phyloP scores from a whole-genome alignment of 2,888 invertebrate species.

The Sinelater perroti region DNA sequence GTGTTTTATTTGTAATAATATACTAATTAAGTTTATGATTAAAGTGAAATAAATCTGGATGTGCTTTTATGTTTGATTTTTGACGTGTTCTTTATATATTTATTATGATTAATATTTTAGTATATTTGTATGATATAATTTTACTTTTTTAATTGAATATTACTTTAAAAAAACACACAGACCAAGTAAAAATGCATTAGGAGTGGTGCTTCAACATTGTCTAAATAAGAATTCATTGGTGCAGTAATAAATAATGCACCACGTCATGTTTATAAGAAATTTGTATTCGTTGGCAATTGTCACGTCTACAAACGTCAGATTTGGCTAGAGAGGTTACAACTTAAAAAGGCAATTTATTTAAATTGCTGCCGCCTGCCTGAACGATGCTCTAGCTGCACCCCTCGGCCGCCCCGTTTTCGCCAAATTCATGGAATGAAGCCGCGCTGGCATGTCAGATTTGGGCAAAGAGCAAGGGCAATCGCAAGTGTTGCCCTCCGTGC shows the following conservation, averaged over 20 bases:
- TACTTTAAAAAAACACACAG: not conserved
- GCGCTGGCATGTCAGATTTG: slow-evolving; percentile 41
- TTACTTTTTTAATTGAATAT: not conserved
- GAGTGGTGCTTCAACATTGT: not conserved
- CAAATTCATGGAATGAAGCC: slow-evolving; percentile 38
- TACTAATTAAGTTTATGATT: too few species aligned
- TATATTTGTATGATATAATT: not conserved
- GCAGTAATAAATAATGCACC: too few species aligned
- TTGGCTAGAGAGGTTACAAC: not conserved
- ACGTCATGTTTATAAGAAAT: too few species aligned
- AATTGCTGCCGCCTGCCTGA: too few species aligned
- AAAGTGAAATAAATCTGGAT: too few species aligned
- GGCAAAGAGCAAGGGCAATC: slow-evolving; percentile 29
- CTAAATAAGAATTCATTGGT: not conserved
- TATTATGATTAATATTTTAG: not conserved
- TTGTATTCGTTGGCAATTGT: too few species aligned
- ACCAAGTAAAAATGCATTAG: not conserved
- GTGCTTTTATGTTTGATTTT: too few species aligned
- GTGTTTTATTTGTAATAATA: too few species aligned
- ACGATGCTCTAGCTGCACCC: too few species aligned
- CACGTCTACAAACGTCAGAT: slow-evolving; percentile 12
- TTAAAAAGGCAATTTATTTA: too few species aligned
- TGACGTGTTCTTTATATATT: too few species aligned
- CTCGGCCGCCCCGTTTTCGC: slow-evolving; percentile 8
- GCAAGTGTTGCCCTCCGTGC: slow-evolving; percentile 18